Percentiles rank a stretch among this genome's conserved stretches.
These are phyloP conservation scores for Pachypsylla venusta DNA, from an alignment of 1,140 invertebrate genomes.

Conservation along the genomic window DNA sequence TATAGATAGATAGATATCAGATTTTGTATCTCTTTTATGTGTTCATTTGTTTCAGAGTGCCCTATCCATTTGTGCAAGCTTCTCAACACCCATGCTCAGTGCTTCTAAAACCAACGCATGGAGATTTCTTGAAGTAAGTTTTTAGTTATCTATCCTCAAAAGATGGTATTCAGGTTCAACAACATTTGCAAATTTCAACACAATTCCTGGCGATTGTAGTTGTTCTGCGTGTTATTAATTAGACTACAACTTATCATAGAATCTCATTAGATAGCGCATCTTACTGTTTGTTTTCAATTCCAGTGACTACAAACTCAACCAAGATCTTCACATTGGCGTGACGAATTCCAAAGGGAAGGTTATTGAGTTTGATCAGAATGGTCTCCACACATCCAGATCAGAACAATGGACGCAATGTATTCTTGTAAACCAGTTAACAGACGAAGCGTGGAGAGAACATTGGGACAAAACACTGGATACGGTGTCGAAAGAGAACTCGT, in stretches of 20 bases:
- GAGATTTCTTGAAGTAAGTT: constrained; percentile 64
- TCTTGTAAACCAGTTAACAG: constrained; percentile 39
- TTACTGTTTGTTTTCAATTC: constrained; percentile 27
- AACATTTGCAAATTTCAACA: no score
- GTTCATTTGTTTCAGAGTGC: constrained; percentile 40
- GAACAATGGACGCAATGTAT: constrained; percentile 52
- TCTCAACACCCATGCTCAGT: constrained; percentile 53
- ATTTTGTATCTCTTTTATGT: no score
- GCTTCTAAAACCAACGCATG: constrained; percentile 59
- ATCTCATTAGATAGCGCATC: no score
- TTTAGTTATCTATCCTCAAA: constrained; percentile 15
- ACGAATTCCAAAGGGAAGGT: constrained; percentile 56
- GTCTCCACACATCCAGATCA: constrained; percentile 39
- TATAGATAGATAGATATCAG: not conserved
- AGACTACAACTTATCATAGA: not conserved
- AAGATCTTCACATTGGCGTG: constrained; percentile 67
- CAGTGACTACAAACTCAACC: constrained; percentile 60
- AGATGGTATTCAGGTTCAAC: no score
- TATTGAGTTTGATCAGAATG: constrained; percentile 59
- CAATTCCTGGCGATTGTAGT: no score
- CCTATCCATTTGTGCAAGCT: constrained; percentile 60
- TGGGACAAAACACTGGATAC: constrained; percentile 56
- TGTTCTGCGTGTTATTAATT: no score
- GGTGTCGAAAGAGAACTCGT: constrained; percentile 43
- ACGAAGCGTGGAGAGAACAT: constrained; percentile 46